Percentiles rank a stretch among this genome's conserved stretches.
Conservation (phyloP, 2,888 invertebrate genomes). For the Galeopsomyia nigrocyanea region DNA sequence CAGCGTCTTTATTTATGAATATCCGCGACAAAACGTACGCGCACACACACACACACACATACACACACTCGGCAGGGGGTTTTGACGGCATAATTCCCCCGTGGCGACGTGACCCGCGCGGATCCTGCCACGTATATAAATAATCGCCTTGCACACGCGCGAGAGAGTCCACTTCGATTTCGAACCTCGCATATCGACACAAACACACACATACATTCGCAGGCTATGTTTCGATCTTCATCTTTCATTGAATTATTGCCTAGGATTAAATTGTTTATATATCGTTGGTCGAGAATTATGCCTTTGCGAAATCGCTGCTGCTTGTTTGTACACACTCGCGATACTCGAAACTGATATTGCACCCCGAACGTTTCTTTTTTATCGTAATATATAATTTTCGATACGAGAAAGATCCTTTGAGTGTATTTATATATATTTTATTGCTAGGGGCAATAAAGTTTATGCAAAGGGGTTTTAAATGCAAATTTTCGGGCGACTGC, state of each 20-base stretch:
- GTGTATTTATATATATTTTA: background rate
- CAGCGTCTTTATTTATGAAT: conserved; percentile 41
- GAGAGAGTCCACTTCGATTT: conserved; percentile 26
- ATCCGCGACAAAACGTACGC: conserved; percentile 43
- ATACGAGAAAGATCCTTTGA: no score
- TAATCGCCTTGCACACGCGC: conserved; percentile 19
- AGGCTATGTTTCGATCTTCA: conserved; percentile 23
- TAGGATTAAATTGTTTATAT: conserved; percentile 40
- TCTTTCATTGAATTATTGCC: conserved; percentile 38
- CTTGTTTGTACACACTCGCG: no score
- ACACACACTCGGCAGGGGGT: conserved; percentile 28
- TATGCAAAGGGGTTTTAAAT: conserved; percentile 3
- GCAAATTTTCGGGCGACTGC: conserved; percentile 14
- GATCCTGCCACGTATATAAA: conserved; percentile 31
- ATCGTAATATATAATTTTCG: no score
- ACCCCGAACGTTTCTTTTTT: no score
- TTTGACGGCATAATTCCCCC: conserved; percentile 45
- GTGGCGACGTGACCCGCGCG: conserved; percentile 11
- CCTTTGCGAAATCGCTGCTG: background rate
- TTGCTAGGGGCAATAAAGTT: conserved; percentile 2
- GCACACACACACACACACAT: background rate
- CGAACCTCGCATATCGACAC: conserved; percentile 4
- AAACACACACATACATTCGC: background rate
- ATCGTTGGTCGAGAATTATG: background rate
- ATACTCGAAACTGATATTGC: no score